Percentiles rank a stretch among this genome's conserved stretches.
Conservation (phyloP, 2,797 vertebrate species). For the Peromyscus eremicus region DNA sequence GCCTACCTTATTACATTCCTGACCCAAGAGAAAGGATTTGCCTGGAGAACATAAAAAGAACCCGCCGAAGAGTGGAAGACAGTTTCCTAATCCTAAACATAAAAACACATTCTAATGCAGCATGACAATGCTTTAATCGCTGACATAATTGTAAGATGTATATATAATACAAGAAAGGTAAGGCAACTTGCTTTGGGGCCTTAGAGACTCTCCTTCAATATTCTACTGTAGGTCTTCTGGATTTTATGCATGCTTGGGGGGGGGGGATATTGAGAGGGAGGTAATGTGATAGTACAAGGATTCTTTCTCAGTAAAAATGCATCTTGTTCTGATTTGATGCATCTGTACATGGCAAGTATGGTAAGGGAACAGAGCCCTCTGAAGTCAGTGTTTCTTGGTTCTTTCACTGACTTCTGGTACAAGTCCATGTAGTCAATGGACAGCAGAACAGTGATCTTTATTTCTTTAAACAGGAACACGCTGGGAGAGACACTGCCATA, state of each 20-base stretch:
- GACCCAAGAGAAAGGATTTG: conserved; percentile 89
- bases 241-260: conserved; percentile 79
- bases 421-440: conserved; percentile 64
- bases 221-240: conserved; percentile 61
- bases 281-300: conserved; percentile 80
- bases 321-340: conserved; percentile 85
- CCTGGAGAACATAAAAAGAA: conserved; percentile 88
- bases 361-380: conserved; percentile 61
- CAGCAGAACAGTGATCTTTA: conserved; percentile 70
- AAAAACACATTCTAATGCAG: conserved; percentile 86
- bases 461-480: conserved; percentile 74
- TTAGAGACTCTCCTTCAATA: conserved; percentile 62
- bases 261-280: conserved; percentile 65
- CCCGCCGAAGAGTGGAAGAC: conserved; percentile 54
- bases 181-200: conserved; percentile 59
- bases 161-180: conserved; percentile 78
- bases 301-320: conserved; percentile 86
- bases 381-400: conserved; percentile 76
- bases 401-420: conserved; percentile 81
- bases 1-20: conserved; percentile 94
- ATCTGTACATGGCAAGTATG: conserved; percentile 71
- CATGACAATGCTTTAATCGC: conserved; percentile 85
- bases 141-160: conserved; percentile 82
- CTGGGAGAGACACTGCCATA: conserved; percentile 64
- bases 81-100: conserved; percentile 88